Percentiles rank a stretch among this genome's conserved stretches.
Evolutionary conservation across 2,888 invertebrate genomes (phyloP).

Genomic region (Dorcus hopei): DNA sequence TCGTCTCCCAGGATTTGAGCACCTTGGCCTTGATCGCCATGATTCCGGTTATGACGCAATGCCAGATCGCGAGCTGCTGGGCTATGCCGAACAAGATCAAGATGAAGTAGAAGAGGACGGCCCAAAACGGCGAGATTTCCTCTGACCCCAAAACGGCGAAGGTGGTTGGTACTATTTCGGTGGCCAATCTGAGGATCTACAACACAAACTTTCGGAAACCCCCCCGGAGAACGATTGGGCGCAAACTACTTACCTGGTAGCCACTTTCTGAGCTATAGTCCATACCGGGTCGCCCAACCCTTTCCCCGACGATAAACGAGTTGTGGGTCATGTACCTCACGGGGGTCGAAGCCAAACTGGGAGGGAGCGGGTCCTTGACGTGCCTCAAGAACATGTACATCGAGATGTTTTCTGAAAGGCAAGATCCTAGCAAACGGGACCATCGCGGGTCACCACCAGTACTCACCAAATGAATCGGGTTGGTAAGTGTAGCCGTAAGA

Average conservation of each 20-base stretch:
- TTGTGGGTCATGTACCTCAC: conserved; percentile 69
- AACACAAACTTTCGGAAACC: conserved; percentile 14
- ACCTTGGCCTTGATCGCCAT: conserved; percentile 73
- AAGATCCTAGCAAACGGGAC: background rate
- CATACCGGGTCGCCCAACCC: conserved; percentile 59
- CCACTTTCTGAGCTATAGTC: conserved; percentile 63
- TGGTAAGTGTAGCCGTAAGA: conserved; percentile 71
- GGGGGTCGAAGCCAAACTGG: conserved; percentile 59
- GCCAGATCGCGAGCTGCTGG: conserved; percentile 88
- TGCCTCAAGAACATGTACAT: conserved; percentile 70
- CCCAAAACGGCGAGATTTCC: conserved; percentile 83
- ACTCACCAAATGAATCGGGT: conserved; percentile 83
- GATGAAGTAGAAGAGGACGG: conserved; percentile 79
- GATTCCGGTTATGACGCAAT: conserved; percentile 82
- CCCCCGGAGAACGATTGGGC: too few relatives aligned
- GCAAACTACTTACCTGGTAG: conserved; percentile 58
- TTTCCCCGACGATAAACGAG: conserved; percentile 68
- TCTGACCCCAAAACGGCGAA: conserved; percentile 72
- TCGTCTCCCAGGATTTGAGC: conserved; percentile 75
- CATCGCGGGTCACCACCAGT: background rate
- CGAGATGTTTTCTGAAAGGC: conserved; percentile 63
- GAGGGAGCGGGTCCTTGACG: conserved; percentile 59
- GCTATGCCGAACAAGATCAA: conserved; percentile 84
- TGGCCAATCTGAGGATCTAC: conserved; percentile 72
- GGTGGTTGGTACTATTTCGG: conserved; percentile 87